These are phyloP conservation scores for Cataglyphis livida DNA, from an alignment of 2,888 invertebrate species.

Conservation along the genomic window DNA sequence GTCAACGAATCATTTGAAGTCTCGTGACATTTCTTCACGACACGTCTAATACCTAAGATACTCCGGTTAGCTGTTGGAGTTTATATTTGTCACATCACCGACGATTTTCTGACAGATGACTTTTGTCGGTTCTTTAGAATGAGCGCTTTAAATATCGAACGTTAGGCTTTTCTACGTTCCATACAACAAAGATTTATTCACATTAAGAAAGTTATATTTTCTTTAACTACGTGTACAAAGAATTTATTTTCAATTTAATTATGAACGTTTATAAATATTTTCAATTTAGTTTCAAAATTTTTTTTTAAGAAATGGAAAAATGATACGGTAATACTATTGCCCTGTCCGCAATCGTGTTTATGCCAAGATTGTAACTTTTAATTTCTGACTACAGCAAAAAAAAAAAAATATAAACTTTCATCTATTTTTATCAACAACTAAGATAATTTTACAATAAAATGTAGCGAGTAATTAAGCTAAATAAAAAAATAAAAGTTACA, in stretches of 20 bases:
- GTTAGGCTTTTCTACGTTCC: neutral
- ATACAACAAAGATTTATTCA: neutral
- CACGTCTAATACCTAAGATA: neutral
- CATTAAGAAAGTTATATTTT: neutral
- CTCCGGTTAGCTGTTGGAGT: neutral
- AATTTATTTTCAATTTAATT: neutral
- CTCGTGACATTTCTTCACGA: constrained; percentile 24
- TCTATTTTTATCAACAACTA: neutral
- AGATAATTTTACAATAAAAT: neutral
- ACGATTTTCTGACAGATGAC: neutral
- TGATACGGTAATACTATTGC: neutral
- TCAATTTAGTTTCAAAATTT: neutral
- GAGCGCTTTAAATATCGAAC: neutral
- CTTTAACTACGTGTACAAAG: neutral
- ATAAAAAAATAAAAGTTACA: neutral
- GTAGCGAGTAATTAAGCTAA: neutral
- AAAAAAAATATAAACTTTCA: neutral
- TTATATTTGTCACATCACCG: neutral
- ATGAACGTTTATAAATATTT: neutral
- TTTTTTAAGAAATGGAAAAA: neutral
- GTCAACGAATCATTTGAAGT: constrained; percentile 2
- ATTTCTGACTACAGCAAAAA: neutral
- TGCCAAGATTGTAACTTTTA: neutral
- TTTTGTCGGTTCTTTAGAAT: neutral
- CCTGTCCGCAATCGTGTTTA: neutral